phyloP scores from a whole-genome alignment of 2,888 invertebrate species.

The Ethmia dodecea region DNA sequence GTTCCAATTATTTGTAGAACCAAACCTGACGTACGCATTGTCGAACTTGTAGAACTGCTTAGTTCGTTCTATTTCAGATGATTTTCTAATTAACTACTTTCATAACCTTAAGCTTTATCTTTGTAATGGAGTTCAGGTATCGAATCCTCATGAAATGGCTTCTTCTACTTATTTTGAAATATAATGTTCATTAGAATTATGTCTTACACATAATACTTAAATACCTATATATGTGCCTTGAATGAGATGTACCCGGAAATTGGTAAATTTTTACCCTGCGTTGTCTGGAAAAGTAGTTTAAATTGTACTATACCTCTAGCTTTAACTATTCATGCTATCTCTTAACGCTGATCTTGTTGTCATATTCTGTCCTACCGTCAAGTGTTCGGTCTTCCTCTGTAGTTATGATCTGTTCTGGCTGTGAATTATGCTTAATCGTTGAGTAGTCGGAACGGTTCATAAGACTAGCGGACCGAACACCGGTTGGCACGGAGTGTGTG shows the following conservation, averaged over 20 bases:
- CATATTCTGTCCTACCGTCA: conserved; percentile 32
- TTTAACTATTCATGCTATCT: conserved; percentile 27
- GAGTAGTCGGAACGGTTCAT: conserved; percentile 35
- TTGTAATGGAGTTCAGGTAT: conserved; percentile 52
- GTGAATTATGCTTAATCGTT: neutral
- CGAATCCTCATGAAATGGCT: conserved; percentile 54
- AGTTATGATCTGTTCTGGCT: conserved; percentile 36
- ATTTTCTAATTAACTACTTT: conserved; percentile 25
- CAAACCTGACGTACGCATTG: conserved; percentile 41
- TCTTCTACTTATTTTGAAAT: conserved; percentile 43
- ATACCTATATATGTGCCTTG: conserved; percentile 2
- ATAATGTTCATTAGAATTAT: no score
- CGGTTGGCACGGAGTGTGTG: conserved; percentile 76
- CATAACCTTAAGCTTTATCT: conserved; percentile 49
- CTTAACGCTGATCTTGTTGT: conserved; percentile 21
- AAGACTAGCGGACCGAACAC: conserved; percentile 45
- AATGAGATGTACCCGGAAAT: conserved; percentile 39
- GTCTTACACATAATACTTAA: no score
- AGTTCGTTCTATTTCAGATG: conserved; percentile 46
- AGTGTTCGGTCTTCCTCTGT: conserved; percentile 41
- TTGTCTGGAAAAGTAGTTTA: conserved; percentile 39
- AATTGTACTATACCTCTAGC: conserved; percentile 33
- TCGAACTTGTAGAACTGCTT: conserved; percentile 59
- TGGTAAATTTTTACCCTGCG: conserved; percentile 31
- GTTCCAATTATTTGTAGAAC: conserved; percentile 34